These are phyloP conservation scores for Heteromurus nitidus DNA, from an alignment of 2,888 invertebrate species.

Conservation along the genomic window DNA sequence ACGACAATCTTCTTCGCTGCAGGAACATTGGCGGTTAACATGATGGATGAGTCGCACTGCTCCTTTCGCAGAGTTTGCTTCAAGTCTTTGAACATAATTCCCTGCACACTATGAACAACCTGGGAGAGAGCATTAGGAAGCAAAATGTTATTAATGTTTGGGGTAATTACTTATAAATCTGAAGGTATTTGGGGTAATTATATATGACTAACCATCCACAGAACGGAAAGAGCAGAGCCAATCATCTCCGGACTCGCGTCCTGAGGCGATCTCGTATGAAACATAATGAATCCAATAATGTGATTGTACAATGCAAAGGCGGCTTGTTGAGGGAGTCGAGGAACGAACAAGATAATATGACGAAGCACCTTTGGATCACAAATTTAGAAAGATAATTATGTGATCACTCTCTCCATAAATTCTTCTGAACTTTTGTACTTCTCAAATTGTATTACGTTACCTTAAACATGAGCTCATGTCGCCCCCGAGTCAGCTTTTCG, in stretches of 20 bases:
- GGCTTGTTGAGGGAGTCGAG: conserved; percentile 95
- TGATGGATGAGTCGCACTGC: conserved; percentile 98
- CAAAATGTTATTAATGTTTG: too few relatives aligned
- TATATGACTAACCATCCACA: too few relatives aligned
- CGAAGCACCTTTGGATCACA: conserved; percentile 82
- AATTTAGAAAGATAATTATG: background rate
- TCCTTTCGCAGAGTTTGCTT: conserved; percentile 99
- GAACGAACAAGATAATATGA: conserved; percentile 93
- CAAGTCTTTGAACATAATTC: conserved; percentile 99
- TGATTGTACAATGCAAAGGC: conserved; percentile 99
- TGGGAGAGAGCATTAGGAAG: too few relatives aligned
- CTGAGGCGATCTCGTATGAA: conserved; percentile 96
- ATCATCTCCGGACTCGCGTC: conserved; percentile 96
- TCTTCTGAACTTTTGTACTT: background rate
- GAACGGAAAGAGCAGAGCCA: conserved; percentile 93
- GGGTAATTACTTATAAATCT: too few relatives aligned
- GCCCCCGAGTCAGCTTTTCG: conserved; percentile 94
- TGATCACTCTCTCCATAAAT: background rate
- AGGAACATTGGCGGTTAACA: conserved; percentile 98
- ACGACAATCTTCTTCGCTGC: conserved; percentile 99
- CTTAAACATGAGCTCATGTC: conserved; percentile 96
- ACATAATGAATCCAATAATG: conserved; percentile 99
- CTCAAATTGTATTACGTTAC: conserved; percentile 73
- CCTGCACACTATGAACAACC: conserved; percentile 98
- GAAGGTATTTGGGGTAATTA: too few relatives aligned